Evolutionary conservation across 2,797 vertebrate species (phyloP).

Genomic region (Spondyliosoma cantharus): DNA sequence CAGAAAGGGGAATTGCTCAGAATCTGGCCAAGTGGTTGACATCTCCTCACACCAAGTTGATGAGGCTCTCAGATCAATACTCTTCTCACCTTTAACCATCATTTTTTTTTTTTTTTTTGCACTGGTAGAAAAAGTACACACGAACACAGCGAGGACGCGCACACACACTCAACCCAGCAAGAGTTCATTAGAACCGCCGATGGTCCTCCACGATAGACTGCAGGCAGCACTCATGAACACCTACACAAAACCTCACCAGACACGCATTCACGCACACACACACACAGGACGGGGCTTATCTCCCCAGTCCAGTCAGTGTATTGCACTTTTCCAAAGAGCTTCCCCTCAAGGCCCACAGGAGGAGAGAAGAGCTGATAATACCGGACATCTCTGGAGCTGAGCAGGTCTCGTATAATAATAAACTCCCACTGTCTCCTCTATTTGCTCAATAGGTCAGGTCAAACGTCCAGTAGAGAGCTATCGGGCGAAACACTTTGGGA

Average conservation of each 20-base stretch:
- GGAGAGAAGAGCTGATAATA: constrained; percentile 59
- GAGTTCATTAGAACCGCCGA: constrained; percentile 75
- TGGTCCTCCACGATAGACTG: constrained; percentile 70
- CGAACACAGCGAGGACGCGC: constrained; percentile 10
- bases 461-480: constrained; percentile 49
- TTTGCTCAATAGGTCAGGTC: constrained; percentile 67
- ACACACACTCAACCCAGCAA: constrained; percentile 43
- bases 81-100: constrained; percentile 70
- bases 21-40: constrained; percentile 72
- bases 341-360: constrained; percentile 56
- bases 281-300: constrained; percentile 72
- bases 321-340: constrained; percentile 66
- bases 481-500: constrained; percentile 43
- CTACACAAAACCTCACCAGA: constrained; percentile 64
- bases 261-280: constrained; percentile 36
- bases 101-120: constrained; percentile 40
- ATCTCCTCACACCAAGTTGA: constrained; percentile 72
- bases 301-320: constrained; percentile 65
- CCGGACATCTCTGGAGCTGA: constrained; percentile 56
- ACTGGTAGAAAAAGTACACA: constrained; percentile 45
- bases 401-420: constrained; percentile 64
- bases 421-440: constrained; percentile 57
- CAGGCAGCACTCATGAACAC: constrained; percentile 70
- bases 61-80: constrained; percentile 80
- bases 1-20: constrained; percentile 59